Conservation (phyloP, 2,113 vertebrate genomes). For the Salvelinus fontinalis region DNA sequence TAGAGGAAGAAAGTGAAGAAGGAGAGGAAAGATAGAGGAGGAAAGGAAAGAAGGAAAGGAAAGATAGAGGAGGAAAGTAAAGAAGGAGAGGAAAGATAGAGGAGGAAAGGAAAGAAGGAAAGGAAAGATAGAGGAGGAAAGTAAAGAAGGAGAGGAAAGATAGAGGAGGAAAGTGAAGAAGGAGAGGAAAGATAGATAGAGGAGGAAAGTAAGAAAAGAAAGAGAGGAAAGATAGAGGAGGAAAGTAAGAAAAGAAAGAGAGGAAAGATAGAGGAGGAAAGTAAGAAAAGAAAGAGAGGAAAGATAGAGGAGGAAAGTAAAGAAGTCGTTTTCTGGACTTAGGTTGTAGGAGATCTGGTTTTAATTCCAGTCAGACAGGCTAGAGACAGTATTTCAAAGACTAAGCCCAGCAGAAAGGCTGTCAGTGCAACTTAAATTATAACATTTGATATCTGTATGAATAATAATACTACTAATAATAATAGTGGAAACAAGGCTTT, state of each 20-base stretch:
- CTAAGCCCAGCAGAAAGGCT: not conserved
- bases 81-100: not conserved
- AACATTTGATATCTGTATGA: slow-evolving; percentile 32
- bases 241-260: not conserved
- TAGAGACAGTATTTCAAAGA: not conserved
- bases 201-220: not conserved
- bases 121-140: slow-evolving; percentile 3
- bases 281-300: not conserved
- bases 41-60: not conserved
- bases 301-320: slow-evolving; percentile 5
- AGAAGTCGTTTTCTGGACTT: slow-evolving; percentile 15
- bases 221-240: not conserved
- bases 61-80: not conserved
- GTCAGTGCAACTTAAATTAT: slow-evolving; percentile 4
- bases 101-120: slow-evolving; percentile 6
- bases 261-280: no score
- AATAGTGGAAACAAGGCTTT: slow-evolving; percentile 28
- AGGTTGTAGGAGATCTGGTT: slow-evolving; percentile 29
- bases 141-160: not conserved
- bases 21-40: slow-evolving; percentile 4
- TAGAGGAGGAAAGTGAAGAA: not conserved
- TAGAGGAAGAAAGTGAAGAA: not conserved
- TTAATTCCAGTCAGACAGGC: slow-evolving; percentile 33
- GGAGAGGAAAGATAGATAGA: slow-evolving; percentile 5
- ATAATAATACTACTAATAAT: not conserved